Base-by-base conservation (phyloP, 2,113 vertebrate species). In the Rhynchomys soricoides region DNA sequence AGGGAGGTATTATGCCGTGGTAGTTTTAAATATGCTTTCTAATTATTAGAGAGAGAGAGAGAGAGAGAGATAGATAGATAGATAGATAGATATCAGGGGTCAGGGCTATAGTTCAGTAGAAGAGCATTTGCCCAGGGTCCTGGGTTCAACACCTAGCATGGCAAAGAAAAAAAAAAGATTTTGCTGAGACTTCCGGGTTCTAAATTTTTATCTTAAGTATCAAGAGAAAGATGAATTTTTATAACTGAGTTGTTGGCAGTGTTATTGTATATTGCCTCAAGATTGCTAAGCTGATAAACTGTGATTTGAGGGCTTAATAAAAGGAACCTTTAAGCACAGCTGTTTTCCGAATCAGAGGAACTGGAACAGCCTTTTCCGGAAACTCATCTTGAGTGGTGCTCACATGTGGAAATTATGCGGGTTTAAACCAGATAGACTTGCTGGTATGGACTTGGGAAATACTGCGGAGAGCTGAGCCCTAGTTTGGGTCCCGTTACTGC, bases 171-270 rank as follows among this genome's bases (percentile, higher is more conserved):
- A 82, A 34, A 83, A 21, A 70, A 22, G 6, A 9, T 52, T 55
- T 73, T 55, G 21, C 37, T 74, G 50, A 89, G 70, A 45, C 79
- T 95, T 96, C 81, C 45, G 94, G 24, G 55, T 86, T 86, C 81
- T 96, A 86, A 82, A 59, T 95, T 97, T 86, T 83, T 95, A 86
- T 89, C 85, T 88, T 95, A 85, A 70, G 95, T 93, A 83, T 95
- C 89, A 97, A 87, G 66, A 91, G 31, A 91, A 96, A 97, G 90
- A 88, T 70, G 40, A 66, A 62, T 26, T 91, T 91, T 94, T 88
- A 87, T 86, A 66, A 68, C 50, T 29, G 81, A 79, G 86, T 91
- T 62, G 40, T 95, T 91, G 68, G 75, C 43, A 48, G 24, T 85
- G 40, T 74, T 92, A n/a, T 52, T 94, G 95, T 91, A 77, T 8